Base-by-base conservation (phyloP, 2,888 invertebrate genomes). In the Dastarcus helophoroides region DNA sequence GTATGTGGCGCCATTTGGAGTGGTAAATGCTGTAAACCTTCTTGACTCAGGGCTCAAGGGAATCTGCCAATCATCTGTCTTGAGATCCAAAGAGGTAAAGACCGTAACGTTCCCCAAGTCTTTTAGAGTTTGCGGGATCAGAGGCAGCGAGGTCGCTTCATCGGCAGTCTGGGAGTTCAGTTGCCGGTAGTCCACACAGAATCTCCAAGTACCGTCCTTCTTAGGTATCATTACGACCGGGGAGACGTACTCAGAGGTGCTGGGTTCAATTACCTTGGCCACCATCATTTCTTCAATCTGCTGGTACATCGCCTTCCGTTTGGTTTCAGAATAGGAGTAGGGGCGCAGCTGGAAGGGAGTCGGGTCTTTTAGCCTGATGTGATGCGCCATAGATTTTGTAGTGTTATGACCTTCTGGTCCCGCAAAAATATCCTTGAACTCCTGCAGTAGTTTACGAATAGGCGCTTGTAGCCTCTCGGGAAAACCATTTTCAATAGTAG, bases 1-100 rank as follows among this genome's bases (percentile, higher is more conserved):
- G 29, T 43, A 54, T 3, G 37, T 38, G 8, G 19, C 19, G 6
- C 19, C 19, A 8, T 19, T 8, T 7, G 19, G 8, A 8, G 19
- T 19, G 19, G 19, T 5, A 13, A 42, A 33, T 11, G 35, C 35
- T 8, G 35, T 36, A 9, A 14, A 26, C 14, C 10, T 24, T 6
- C 8, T 7, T 7, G 7, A 8, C 7, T 24, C 9, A 6, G 6
- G 7, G 6, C 6, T 9, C 9, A 24, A 6, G 6, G 24, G 24
- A 6, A 24, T 24, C 24, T 24, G 24, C 24, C 24, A 24, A 10
- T 24, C 6, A 6, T 10, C 24, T 9, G 6, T 7, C 6, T 9
- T 7, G 6, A 24, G 24, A 9, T 24, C 24, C 10, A 8, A 6
- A 9, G 24, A 6, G 10, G 24, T 8, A 9, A 24, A 24, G 6